Conservation (phyloP, 2,113 vertebrate species). For the Alaudala cheleensis region DNA sequence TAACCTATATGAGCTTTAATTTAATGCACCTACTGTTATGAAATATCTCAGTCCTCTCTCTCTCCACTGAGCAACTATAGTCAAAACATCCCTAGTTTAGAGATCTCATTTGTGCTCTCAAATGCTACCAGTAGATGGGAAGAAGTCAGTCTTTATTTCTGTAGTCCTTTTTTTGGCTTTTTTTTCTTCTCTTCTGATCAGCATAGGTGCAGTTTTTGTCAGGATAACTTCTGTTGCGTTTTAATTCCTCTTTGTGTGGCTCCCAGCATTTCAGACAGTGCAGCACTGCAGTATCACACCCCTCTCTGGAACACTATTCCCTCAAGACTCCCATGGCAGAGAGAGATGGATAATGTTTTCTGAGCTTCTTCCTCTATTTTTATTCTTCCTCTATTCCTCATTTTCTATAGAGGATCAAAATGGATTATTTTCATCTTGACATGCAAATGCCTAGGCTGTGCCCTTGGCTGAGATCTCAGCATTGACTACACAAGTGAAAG, state of each 20-base stretch:
- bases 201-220: neutral
- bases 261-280: slow-evolving; percentile 2
- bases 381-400: neutral
- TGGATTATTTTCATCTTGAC: slow-evolving; percentile 66
- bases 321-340: slow-evolving; percentile 30
- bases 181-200: neutral
- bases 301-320: slow-evolving; percentile 40
- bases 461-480: slow-evolving; percentile 53
- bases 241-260: slow-evolving; percentile 44
- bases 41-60: neutral
- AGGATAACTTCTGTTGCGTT: slow-evolving; percentile 1
- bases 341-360: slow-evolving; percentile 55
- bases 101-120: neutral
- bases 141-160: neutral
- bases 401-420: slow-evolving; percentile 58
- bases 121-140: neutral
- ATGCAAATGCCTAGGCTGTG: slow-evolving; percentile 54
- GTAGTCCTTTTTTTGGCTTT: neutral
- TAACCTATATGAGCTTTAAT: neutral
- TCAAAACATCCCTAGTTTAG: neutral
- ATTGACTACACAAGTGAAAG: slow-evolving; percentile 30
- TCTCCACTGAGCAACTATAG: neutral
- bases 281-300: slow-evolving; percentile 22
- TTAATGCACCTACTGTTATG: neutral
- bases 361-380: slow-evolving; percentile 52